Percentiles rank a stretch among this genome's conserved stretches.
phyloP scores from a whole-genome alignment of 1,140 invertebrate species.

The Mesaphorura yosii region DNA sequence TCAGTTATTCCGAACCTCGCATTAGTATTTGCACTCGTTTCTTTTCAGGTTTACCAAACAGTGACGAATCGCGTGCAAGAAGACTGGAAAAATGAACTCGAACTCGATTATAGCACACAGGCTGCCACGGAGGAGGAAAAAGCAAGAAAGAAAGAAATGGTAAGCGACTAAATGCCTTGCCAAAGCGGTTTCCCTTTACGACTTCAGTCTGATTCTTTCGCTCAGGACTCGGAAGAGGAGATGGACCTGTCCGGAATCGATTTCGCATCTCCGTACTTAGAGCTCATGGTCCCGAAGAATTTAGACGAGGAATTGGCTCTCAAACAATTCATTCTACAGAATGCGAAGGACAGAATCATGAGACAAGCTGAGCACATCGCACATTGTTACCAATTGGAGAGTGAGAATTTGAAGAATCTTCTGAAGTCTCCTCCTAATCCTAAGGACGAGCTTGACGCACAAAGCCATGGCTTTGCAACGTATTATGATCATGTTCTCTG shows the following conservation, averaged over 20 bases:
- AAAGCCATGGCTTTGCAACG: slow-evolving; percentile 17
- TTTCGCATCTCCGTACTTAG: slow-evolving; percentile 27
- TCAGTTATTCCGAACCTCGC: too few species aligned
- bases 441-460: slow-evolving; percentile 9
- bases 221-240: slow-evolving; percentile 4
- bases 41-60: slow-evolving; percentile 18
- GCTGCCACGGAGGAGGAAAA: slow-evolving; percentile 6
- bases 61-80: slow-evolving; percentile 24
- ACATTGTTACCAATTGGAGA: slow-evolving; percentile 15
- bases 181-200: too few species aligned
- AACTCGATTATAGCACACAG: too few species aligned
- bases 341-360: slow-evolving; percentile 12
- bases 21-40: not conserved
- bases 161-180: not conserved
- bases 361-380: slow-evolving; percentile 14
- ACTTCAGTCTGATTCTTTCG: not conserved
- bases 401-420: slow-evolving; percentile 8
- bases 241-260: slow-evolving; percentile 14
- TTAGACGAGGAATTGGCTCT: slow-evolving; percentile 21
- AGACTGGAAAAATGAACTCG: slow-evolving; percentile 27
- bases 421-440: slow-evolving; percentile 11
- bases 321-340: slow-evolving; percentile 24
- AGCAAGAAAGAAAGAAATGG: slow-evolving; percentile 6
- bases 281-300: slow-evolving; percentile 15
- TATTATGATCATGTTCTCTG: slow-evolving; percentile 17